These are phyloP conservation scores for Tetramorium simillimum DNA, from an alignment of 1,140 invertebrate species.

Conservation along the genomic window DNA sequence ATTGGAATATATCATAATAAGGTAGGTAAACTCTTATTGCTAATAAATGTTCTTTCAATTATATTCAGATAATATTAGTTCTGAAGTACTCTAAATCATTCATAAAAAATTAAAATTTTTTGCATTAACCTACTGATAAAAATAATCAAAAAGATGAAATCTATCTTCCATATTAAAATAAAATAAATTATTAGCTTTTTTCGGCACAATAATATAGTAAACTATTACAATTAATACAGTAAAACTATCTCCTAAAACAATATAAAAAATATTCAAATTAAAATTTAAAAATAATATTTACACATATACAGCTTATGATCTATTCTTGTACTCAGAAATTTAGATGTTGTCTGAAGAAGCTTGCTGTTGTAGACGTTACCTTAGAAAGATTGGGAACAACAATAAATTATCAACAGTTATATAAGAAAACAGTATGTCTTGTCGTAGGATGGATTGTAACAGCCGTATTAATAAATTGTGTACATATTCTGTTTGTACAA, in stretches of 20 bases:
- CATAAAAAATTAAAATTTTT: neutral
- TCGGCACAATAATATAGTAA: neutral
- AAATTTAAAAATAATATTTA: neutral
- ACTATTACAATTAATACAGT: neutral
- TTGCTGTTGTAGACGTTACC: constrained; percentile 12
- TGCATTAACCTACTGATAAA: neutral
- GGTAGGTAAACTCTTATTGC: neutral
- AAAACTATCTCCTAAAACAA: neutral
- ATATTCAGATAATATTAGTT: neutral
- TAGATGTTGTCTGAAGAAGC: constrained; percentile 5
- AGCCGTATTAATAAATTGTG: neutral
- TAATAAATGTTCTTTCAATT: neutral
- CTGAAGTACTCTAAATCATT: neutral
- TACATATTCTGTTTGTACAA: neutral
- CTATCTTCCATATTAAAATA: neutral
- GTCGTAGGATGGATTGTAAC: neutral
- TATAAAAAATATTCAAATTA: neutral
- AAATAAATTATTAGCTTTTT: neutral
- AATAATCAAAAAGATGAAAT: neutral
- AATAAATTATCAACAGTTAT: neutral
- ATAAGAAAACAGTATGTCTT: neutral
- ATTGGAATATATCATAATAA: neutral
- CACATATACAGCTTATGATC: neutral
- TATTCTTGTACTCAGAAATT: constrained; percentile 10
- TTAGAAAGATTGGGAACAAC: constrained; percentile 8